These are phyloP conservation scores for Gymnogyps californianus DNA, from an alignment of 2,113 vertebrate species.

Conservation along the genomic window DNA sequence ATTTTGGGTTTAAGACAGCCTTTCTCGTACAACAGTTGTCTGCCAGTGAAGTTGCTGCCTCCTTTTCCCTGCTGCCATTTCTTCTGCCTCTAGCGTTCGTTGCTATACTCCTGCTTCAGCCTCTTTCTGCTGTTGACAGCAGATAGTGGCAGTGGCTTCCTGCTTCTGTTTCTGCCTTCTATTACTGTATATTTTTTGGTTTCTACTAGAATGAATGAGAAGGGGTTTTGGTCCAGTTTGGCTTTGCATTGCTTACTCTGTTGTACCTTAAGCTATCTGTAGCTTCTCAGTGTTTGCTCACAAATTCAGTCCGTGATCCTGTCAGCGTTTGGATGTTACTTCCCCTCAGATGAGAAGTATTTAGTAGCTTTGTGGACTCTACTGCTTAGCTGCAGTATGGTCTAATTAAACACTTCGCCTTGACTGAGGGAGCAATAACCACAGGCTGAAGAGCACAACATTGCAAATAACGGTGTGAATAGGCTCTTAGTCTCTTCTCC, in stretches of 20 bases:
- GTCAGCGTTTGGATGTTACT: neutral
- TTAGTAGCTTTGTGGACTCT: neutral
- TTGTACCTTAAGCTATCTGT: neutral
- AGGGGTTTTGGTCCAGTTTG: neutral
- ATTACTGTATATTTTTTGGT: neutral
- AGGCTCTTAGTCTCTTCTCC: neutral
- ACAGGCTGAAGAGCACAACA: neutral
- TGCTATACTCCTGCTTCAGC: neutral
- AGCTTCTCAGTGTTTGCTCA: neutral
- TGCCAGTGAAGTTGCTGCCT: neutral
- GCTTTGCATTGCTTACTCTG: neutral
- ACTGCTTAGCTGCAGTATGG: neutral
- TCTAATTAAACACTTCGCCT: neutral
- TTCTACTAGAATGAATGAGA: neutral
- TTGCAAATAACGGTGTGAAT: neutral
- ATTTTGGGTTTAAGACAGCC: neutral
- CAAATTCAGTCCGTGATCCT: neutral
- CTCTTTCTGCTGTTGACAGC: neutral
- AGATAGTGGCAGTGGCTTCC: neutral
- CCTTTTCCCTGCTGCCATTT: neutral
- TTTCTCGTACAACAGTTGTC: neutral
- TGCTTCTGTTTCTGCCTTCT: neutral
- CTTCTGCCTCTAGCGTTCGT: neutral
- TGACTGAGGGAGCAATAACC: neutral
- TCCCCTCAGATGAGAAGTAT: neutral